Evolutionary conservation across 2,888 invertebrate genomes (phyloP).

Genomic region (Baccha elongata): DNA sequence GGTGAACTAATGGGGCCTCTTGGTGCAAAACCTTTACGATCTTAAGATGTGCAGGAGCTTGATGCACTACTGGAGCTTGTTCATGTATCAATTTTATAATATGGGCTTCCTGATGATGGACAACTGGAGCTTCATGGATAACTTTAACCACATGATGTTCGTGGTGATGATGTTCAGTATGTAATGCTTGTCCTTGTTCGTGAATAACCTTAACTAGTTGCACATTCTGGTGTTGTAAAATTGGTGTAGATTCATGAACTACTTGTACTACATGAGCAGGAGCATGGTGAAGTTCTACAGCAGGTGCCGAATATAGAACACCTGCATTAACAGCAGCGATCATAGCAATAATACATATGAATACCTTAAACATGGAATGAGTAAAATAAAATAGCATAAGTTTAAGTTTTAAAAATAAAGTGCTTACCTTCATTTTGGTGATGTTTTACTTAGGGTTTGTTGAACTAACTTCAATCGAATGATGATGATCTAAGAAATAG

Average conservation of each 20-base stretch:
- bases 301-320: conserved; percentile 11
- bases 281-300: conserved; percentile 7
- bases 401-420: neutral
- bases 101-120: conserved; percentile 75
- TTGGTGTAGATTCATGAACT: conserved; percentile 76
- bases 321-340: conserved; percentile 35
- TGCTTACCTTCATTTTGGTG: conserved; percentile 44
- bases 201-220: too few species aligned
- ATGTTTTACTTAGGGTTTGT: conserved; percentile 34
- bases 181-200: conserved; percentile 30
- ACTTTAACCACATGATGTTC: conserved; percentile 33
- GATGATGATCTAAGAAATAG: conserved; percentile 18
- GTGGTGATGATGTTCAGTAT: neutral
- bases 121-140: conserved; percentile 50
- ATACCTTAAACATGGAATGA: neutral
- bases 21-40: conserved; percentile 73
- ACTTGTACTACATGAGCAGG: conserved; percentile 16
- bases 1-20: conserved; percentile 31
- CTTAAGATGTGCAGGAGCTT: conserved; percentile 24
- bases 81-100: conserved; percentile 75
- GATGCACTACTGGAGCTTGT: conserved; percentile 37
- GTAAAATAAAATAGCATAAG: neutral
- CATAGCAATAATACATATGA: conserved; percentile 47
- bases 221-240: too few species aligned
- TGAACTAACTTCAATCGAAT: conserved; percentile 52